phyloP scores from a whole-genome alignment of 2,888 invertebrate genomes.

The Pandemis cinnamomeana region DNA sequence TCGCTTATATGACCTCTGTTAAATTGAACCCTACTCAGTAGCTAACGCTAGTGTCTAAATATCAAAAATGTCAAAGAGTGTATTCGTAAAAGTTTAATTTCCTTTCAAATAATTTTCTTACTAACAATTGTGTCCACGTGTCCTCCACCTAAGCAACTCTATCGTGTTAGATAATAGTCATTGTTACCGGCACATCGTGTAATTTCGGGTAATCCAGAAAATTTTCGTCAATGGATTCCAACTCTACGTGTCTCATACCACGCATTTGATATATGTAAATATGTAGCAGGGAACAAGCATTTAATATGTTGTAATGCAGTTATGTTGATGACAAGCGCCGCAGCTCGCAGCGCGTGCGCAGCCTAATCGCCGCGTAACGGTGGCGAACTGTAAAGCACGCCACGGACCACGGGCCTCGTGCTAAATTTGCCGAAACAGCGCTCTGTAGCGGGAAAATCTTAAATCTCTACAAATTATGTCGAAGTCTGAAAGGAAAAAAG shows the following conservation, averaged over 20 bases:
- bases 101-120: no score
- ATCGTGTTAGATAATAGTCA: neutral
- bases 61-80: no score
- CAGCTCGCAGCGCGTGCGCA: constrained; percentile 69
- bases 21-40: neutral
- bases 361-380: constrained; percentile 82
- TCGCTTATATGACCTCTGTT: neutral
- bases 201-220: neutral
- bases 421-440: constrained; percentile 84
- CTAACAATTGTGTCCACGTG: no score
- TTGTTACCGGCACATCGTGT: neutral
- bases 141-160: no score
- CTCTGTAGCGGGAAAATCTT: constrained; percentile 78
- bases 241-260: neutral
- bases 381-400: constrained; percentile 82
- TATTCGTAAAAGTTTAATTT: no score
- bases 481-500: constrained; percentile 54
- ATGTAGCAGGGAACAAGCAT: constrained; percentile 22
- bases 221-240: neutral
- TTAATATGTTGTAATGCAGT: constrained; percentile 48
- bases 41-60: no score
- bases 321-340: constrained; percentile 52
- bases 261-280: neutral
- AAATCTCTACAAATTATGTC: constrained; percentile 72
- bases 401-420: constrained; percentile 79